Evolutionary conservation across 2,797 vertebrate species (phyloP), one percentile per base, ranked within the genome.

Genomic region (Sylvia borin): DNA sequence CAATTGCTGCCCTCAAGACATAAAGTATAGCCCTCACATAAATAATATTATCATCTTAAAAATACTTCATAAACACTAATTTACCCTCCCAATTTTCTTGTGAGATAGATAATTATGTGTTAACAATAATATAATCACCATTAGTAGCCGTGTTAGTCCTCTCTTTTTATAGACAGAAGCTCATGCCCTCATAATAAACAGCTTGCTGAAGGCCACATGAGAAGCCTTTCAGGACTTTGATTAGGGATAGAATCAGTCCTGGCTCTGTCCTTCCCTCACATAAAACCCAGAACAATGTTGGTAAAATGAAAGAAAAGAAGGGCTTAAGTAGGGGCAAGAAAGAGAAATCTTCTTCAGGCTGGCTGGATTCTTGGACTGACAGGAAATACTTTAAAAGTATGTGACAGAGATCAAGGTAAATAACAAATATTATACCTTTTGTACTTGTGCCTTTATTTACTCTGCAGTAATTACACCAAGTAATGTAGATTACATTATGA

Each of bases 401-500:
- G 78, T 89, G 81, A 91, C 73, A 34, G 53, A 77, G 82, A 90
- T 71, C 58, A 89, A 88, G 80, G 90, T 74, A 89, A 90, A 82
- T 91, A 92, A 85, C 70, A 94, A 85, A 90, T 92, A 93, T 90
- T 65, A 47, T 50, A 65, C 29, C 62, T 93, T 96, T 96, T 93
- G 84, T 95, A 76, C 77, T 96, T 90, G 71, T 94, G 80, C 85
- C 71, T 94, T 95, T 95, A 86, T 94, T 97, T 95, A 93, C 58
- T 88, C 94, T 92, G 76, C 76, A 75, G 85, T 93, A 95, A 96
- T 96, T 95, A 93, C 14, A 76, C 27, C 13, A 27, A 91, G 85
- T 92, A 76, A 94, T 10, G 43, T 50, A 92, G 93, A 94, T 91
- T 93, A 74, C 61, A 57, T 85, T 94, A 96, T 95, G 88, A 91